Evolutionary conservation across 1,140 invertebrate genomes (phyloP), one percentile per base, ranked within the genome.

Genomic region (Arctopsyche grandis): DNA sequence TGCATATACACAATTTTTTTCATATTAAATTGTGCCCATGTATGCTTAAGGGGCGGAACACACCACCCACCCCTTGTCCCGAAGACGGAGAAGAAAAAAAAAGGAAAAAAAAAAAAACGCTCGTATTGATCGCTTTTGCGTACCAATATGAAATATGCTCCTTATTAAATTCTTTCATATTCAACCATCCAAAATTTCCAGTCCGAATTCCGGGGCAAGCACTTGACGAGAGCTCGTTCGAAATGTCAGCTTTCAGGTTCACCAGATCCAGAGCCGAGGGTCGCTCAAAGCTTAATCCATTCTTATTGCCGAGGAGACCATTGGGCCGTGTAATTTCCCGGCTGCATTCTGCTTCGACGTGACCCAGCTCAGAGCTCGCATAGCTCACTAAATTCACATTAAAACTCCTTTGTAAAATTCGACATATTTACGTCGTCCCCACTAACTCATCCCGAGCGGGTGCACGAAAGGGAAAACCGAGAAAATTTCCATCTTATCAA

Each of bases 181-280:
- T 70, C 81, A 79, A n/a, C 81, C 77, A 77, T 73, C 78, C 81
- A 82, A 82, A 82, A 79, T 79, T 79, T 75, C 75, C 69, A 76
- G 80, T 58, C 63, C 58, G 52, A 44, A 69, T 79, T 75, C 48
- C 60, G 75, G 52, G 81, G 79, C 70, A 66, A 79, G 75, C 78
- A 80, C 78, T 82, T 78, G 79, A 80, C 79, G 78, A 80, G 75
- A 80, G 79, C 70, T 80, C 74, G 78, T 81, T 81, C 78, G 79
- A 82, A 82, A 82, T 82, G 81, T 82, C 81, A 82, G 76, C 81
- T 58, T 82, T 82, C 69, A 71, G 81, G 81, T 82, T 82, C 78
- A 80, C 48, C 81, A 80, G 78, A 80, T 80, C 48, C 66, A 74
- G 74, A 48, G 48, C 48, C 12, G 48, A 12, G 29, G 69, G 52